Evolutionary conservation across 2,797 vertebrate species (phyloP).

Genomic region (Chiloscyllium punctatum): DNA sequence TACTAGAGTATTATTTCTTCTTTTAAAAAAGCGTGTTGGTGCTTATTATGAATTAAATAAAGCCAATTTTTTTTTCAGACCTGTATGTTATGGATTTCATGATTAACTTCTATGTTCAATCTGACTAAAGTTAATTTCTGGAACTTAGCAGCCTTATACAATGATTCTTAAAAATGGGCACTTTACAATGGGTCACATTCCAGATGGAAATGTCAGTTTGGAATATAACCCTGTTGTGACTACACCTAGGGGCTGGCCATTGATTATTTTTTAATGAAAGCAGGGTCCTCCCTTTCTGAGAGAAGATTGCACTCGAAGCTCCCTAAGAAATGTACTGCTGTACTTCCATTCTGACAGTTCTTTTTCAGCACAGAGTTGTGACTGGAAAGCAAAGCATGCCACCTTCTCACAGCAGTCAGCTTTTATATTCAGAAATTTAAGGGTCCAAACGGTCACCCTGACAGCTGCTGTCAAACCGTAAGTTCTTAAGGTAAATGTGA

Average conservation of each 20-base stretch:
- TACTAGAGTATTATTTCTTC: neutral
- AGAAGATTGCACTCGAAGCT: too few species aligned
- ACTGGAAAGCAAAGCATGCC: too few species aligned
- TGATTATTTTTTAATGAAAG: too few species aligned
- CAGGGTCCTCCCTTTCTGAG: too few species aligned
- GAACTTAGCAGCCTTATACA: neutral
- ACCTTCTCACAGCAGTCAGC: too few species aligned
- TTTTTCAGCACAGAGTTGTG: too few species aligned
- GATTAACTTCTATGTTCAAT: neutral
- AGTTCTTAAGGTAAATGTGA: too few species aligned
- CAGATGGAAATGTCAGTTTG: neutral
- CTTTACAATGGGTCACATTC: neutral
- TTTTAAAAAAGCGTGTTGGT: neutral
- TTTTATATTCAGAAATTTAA: too few species aligned
- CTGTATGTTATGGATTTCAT: neutral
- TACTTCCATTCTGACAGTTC: too few species aligned
- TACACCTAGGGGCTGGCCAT: neutral
- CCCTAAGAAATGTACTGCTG: too few species aligned
- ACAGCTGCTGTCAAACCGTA: too few species aligned
- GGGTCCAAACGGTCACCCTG: too few species aligned
- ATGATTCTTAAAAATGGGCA: neutral
- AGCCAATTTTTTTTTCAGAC: neutral
- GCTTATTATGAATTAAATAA: neutral
- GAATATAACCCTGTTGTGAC: neutral
- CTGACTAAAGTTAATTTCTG: neutral